Evolutionary conservation across 2,113 vertebrate species (phyloP), one percentile per base, ranked within the genome.

Genomic region (Dasyornis broadbenti): DNA sequence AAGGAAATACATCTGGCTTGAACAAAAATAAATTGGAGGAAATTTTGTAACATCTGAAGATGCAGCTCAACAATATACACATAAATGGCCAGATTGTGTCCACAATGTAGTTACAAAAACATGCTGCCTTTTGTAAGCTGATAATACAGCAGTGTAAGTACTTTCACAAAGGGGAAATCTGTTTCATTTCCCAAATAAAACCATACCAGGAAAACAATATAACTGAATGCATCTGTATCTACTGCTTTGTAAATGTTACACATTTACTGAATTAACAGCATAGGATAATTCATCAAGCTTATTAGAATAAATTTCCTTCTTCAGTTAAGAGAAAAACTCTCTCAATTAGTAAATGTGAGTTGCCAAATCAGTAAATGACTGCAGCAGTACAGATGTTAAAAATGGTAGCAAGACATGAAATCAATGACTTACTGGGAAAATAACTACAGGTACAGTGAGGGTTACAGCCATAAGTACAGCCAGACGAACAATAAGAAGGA

Each of bases 391-490:
- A 59, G 7, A 6, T 57, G 35, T 63, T 69, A 6, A 65, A 64
- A n/a, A 45, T 22, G 23, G 50, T 11, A 82, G 45, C 18, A 72
- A 54, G 20, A 64, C 47, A 65, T 21, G 31, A 45, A 85, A 47
- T 28, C 37, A 85, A 54, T 24, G 37, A 98, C 99, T 98, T 98
- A 99, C 99, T 8, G 99, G 99, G 96, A 99, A 99, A 91, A 99
- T 98, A 60, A 99, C 99, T 20, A 99, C 99, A 13, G 99, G 99
- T 7, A 99, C 99, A 14, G 99, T 99, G 78, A 99, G 98, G 8
- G 99, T 99, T 64, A 99, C 99, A 30, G 99, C 99, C 57, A 99
- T 94, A 86, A 99, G 97, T 64, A 99, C 99, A 24, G 99, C 99
- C 27, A 99, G 96, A 28, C 99, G 99, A 50, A 99, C 99, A 61